Evolutionary conservation across 2,113 vertebrate species (phyloP), one percentile per base, ranked within the genome.

Genomic region (Noturus placidus): DNA sequence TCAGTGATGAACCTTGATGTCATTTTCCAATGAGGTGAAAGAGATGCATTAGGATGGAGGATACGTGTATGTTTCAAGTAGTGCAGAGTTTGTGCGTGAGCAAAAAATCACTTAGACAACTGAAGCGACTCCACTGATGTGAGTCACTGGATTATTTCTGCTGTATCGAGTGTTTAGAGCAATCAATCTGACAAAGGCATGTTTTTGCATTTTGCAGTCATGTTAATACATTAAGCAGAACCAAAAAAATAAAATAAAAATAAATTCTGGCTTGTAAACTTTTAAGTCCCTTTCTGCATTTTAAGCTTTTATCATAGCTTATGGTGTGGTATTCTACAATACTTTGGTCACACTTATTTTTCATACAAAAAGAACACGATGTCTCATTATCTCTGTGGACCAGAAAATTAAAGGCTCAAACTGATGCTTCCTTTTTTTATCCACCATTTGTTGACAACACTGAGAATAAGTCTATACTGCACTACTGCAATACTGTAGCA

Each of bases 21-120:
- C 67, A 54, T 83, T 78, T 87, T 65, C 54, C 46, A 69, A 85
- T 69, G 33, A 78, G 52, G 59, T 82, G 15, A 74, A 72, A 54
- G 35, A 82, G 57, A 77, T 77, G 25, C 70, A 76, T n/a, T 76
- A 63, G 10, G 20, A 76, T 4, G 13, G 56, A 27, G 35, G 56
- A 38, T n/a, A 76, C 61, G 9, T 42, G 30, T 38, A 67, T 13
- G 86, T 2, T 52, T 57, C 69, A 76, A 30, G 25, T 59, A 52
- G 27, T 50, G n/a, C 14, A 50, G 67, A 72, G 52, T 54, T 86
- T 42, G 19, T 56, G 9, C n/a, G 11, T 2, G 6, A 30, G 82
- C 46, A n/a, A 42, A 74, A 46, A 19, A 72, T 22, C 35, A 25
- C 72, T 76, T 46, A 76, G 25, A 22, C 46, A 10, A 22, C 38